Conservation (phyloP, 2,797 vertebrate genomes). For the Martes flavigula region DNA sequence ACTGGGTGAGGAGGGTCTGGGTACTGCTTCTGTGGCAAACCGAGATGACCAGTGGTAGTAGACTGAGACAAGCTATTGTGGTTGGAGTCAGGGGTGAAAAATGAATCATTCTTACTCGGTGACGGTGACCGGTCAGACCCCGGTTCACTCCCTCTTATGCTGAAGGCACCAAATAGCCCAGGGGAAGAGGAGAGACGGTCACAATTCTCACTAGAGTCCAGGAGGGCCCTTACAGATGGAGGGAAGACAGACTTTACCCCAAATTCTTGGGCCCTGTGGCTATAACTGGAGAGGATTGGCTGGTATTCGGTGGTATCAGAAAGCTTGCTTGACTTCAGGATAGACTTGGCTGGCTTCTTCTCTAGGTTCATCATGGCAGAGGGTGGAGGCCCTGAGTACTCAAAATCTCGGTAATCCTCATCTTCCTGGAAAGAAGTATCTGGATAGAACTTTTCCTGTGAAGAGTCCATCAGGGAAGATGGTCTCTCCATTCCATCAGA, state of each 20-base stretch:
- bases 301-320: constrained; percentile 81
- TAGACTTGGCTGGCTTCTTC: constrained; percentile 86
- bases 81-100: constrained; percentile 84
- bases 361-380: constrained; percentile 86
- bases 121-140: constrained; percentile 81
- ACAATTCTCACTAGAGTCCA: constrained; percentile 82
- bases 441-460: constrained; percentile 87
- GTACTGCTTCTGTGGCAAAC: constrained; percentile 84
- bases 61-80: constrained; percentile 81
- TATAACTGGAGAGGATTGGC: constrained; percentile 80
- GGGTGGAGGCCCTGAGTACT: constrained; percentile 85
- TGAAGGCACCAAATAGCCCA: constrained; percentile 81
- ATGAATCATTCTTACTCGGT: constrained; percentile 82
- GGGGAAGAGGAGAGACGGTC: constrained; percentile 76
- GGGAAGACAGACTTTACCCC: constrained; percentile 81
- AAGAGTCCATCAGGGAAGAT: constrained; percentile 87
- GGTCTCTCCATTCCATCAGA: constrained; percentile 91
- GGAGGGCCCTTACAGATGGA: constrained; percentile 79
- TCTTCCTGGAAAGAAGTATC: constrained; percentile 88
- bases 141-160: constrained; percentile 78
- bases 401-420: constrained; percentile 88
- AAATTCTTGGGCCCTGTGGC: constrained; percentile 82
- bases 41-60: constrained; percentile 67
- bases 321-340: constrained; percentile 85
- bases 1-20: constrained; percentile 83